Evolutionary conservation across 2,113 vertebrate species (phyloP), one percentile per base, ranked within the genome.

Genomic region (Cyphomyrus plagiostoma): DNA sequence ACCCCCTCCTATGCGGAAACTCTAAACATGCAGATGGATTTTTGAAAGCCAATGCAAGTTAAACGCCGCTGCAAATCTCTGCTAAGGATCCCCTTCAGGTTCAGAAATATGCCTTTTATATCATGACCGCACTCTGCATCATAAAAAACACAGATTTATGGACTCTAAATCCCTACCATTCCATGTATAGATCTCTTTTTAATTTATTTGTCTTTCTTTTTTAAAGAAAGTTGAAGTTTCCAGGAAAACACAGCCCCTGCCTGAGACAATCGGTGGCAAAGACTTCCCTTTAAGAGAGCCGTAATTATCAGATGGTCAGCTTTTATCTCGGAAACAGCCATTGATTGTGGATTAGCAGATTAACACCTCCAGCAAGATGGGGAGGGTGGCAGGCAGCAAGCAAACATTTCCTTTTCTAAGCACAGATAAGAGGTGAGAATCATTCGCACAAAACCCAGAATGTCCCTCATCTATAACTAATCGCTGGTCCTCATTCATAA

Each of bases 281-380:
- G 88, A 88, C 42, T 87, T 39, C 53, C 82, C 84, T 92, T 90
- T 86, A 91, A 89, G 86, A 89, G 91, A 94, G 91, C 94, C 91
- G 92, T 91, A 90, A 92, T 93, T 90, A 93, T 93, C 90, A 92
- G 90, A 93, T 87, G 90, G 88, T 46, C 58, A 26, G 90, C 90
- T 92, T 93, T 92, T 94, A 92, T 93, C 91, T 84, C 49, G 50
- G 88, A 90, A 88, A 90, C 90, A 92, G 90, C 89, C 94, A 94
- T 94, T 10, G 92, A 93, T 92, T 77, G 89, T 86, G 91, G 92
- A 92, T 95, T 94, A 94, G 92, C 89, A 92, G 93, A 95, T 95
- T 94, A 93, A 92, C 92, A 90, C 89, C 85, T 90, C 83, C 86
- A 88, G 77, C 88, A 93, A 86, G 21, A 82, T 1, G 35, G 35